These are phyloP conservation scores for Drosophila biarmipes DNA, from an alignment of 1,140 invertebrate genomes.

Conservation along the genomic window DNA sequence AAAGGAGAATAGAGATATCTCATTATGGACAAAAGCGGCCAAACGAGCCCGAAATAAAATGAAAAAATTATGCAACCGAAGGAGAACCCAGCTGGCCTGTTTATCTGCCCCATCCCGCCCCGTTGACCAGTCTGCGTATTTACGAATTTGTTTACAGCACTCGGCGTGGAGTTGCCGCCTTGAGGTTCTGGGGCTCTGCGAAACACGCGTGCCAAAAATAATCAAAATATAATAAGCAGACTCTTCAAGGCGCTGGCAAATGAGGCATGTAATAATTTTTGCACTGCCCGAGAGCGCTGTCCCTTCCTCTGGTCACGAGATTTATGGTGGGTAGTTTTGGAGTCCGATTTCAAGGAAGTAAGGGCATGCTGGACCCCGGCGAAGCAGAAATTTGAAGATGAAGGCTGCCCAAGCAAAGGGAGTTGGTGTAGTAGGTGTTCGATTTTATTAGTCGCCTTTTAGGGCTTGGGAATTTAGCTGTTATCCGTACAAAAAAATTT, in stretches of 20 bases:
- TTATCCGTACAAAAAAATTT: too few relatives aligned
- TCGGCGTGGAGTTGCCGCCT: constrained; percentile 14
- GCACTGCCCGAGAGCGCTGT: constrained; percentile 6
- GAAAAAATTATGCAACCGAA: constrained; percentile 77
- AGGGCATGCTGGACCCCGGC: background rate
- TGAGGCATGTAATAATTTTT: constrained; percentile 77
- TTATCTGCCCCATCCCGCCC: constrained; percentile 16
- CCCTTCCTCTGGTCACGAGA: constrained; percentile 20
- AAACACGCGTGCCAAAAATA: constrained; percentile 74
- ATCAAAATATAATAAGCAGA: constrained; percentile 79
- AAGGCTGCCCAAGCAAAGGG: background rate
- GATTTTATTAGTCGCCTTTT: too few relatives aligned
- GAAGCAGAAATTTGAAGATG: background rate
- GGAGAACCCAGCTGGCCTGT: constrained; percentile 24
- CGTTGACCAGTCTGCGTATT: constrained; percentile 45
- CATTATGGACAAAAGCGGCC: constrained; percentile 78
- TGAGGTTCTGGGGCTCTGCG: constrained; percentile 17
- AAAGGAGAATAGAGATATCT: constrained; percentile 81
- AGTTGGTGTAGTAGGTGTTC: too few relatives aligned
- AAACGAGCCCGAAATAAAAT: constrained; percentile 66
- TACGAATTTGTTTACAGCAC: constrained; percentile 77
- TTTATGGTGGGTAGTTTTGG: constrained; percentile 35
- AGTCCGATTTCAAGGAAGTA: constrained; percentile 8
- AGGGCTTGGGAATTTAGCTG: too few relatives aligned
- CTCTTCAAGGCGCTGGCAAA: constrained; percentile 77